These are phyloP conservation scores for Cuculus canorus DNA, from an alignment of 2,797 vertebrate species.

Conservation along the genomic window DNA sequence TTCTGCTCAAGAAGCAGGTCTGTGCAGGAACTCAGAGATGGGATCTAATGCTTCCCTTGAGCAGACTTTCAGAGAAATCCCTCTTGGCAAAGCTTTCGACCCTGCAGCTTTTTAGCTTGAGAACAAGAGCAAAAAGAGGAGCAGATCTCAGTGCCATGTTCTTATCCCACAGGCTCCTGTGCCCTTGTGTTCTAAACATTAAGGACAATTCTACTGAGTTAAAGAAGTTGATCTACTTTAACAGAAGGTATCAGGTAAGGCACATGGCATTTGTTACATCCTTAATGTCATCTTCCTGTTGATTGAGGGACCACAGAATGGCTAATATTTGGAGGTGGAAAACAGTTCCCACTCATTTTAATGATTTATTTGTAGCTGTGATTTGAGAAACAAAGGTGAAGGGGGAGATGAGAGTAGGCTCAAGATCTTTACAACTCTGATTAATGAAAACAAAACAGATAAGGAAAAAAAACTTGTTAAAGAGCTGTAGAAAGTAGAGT, in stretches of 20 bases:
- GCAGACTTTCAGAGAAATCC: background rate
- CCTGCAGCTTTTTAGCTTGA: background rate
- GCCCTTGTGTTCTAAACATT: constrained; percentile 72
- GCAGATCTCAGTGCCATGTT: background rate
- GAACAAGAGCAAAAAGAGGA: background rate
- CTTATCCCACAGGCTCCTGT: constrained; percentile 31
- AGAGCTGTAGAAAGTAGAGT: background rate
- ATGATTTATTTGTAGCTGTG: background rate
- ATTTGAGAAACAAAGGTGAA: background rate
- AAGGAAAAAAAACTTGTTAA: background rate
- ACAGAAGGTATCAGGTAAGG: constrained; percentile 79
- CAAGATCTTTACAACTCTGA: background rate
- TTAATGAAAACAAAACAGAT: background rate
- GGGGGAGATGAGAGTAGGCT: background rate
- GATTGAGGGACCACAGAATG: background rate
- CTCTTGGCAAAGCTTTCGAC: background rate
- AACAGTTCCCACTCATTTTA: background rate
- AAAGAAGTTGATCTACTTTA: constrained; percentile 47
- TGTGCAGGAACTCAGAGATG: background rate
- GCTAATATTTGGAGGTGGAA: background rate
- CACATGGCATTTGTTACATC: background rate
- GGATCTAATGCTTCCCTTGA: background rate
- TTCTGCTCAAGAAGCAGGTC: background rate
- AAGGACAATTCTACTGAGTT: constrained; percentile 54
- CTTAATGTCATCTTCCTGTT: background rate